Conservation (phyloP, 2,888 invertebrate species). For the Plagiodera versicolora region DNA sequence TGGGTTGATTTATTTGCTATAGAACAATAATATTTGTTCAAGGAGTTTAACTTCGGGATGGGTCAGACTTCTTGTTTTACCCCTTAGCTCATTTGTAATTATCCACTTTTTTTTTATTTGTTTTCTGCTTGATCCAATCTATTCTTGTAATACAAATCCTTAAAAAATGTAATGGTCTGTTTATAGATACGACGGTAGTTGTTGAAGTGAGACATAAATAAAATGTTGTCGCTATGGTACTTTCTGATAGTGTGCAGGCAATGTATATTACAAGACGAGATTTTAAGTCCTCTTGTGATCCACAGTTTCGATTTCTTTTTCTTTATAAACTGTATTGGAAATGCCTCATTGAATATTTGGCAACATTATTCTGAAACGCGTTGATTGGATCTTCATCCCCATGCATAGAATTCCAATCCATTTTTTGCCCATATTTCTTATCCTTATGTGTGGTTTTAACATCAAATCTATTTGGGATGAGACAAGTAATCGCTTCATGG, state of each 20-base stretch:
- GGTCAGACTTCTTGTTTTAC: too few relatives aligned
- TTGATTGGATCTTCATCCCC: neutral
- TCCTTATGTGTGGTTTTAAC: neutral
- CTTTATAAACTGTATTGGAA: neutral
- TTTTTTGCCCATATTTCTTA: neutral
- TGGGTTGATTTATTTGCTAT: neutral
- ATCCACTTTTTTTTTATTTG: too few relatives aligned
- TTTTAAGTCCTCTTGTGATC: neutral
- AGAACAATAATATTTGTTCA: neutral
- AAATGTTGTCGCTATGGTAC: conserved; percentile 2
- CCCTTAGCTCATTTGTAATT: neutral
- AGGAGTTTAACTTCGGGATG: neutral
- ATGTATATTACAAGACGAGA: conserved; percentile 2
- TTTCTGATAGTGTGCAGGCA: conserved; percentile 5
- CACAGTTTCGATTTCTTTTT: neutral
- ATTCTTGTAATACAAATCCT: neutral
- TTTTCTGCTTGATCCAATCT: neutral
- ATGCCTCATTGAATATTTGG: neutral
- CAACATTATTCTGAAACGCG: neutral
- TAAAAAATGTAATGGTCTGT: neutral
- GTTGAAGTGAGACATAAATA: neutral
- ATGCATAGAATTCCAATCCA: neutral
- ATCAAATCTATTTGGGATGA: neutral
- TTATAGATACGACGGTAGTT: neutral
- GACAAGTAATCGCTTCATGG: too few relatives aligned